Conservation (phyloP, 2,888 invertebrate genomes). For the Erebia palarica region DNA sequence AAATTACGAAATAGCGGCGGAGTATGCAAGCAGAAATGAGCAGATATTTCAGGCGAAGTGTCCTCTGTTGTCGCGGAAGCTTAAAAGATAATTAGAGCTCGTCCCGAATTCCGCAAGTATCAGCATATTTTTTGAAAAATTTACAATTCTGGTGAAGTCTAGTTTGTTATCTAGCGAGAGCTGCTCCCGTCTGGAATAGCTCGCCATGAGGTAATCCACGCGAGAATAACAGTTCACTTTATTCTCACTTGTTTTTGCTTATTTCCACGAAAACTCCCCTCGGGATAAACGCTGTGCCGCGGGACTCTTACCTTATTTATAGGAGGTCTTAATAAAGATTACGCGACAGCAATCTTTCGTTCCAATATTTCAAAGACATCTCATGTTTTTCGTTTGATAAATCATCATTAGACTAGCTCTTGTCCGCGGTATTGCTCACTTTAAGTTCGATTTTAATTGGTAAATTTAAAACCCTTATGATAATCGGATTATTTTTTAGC, state of each 20-base stretch:
- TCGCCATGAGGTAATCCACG: conserved; percentile 68
- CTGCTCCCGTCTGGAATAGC: conserved; percentile 56
- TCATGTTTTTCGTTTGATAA: neutral
- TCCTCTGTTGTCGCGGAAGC: conserved; percentile 30
- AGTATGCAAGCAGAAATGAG: conserved; percentile 32
- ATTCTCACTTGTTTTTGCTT: conserved; percentile 74
- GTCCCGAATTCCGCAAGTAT: conserved; percentile 27
- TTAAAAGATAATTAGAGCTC: conserved; percentile 33
- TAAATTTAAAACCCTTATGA: too few species aligned
- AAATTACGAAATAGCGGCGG: conserved; percentile 27
- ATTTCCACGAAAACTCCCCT: conserved; percentile 63
- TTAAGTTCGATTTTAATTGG: too few species aligned
- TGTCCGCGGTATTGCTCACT: too few species aligned
- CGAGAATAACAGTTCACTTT: conserved; percentile 70
- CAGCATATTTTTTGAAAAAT: conserved; percentile 28
- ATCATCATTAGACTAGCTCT: neutral
- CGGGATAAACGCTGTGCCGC: conserved; percentile 45
- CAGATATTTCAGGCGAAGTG: conserved; percentile 31
- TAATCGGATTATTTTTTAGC: too few species aligned
- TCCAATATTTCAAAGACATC: conserved; percentile 4
- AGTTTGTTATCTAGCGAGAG: conserved; percentile 59
- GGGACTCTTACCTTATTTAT: conserved; percentile 21
- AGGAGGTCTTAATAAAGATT: conserved; percentile 14
- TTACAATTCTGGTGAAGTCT: conserved; percentile 34
- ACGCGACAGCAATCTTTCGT: conserved; percentile 7